phyloP scores from a whole-genome alignment of 1,140 invertebrate genomes.

The Pteromalus puparum region DNA sequence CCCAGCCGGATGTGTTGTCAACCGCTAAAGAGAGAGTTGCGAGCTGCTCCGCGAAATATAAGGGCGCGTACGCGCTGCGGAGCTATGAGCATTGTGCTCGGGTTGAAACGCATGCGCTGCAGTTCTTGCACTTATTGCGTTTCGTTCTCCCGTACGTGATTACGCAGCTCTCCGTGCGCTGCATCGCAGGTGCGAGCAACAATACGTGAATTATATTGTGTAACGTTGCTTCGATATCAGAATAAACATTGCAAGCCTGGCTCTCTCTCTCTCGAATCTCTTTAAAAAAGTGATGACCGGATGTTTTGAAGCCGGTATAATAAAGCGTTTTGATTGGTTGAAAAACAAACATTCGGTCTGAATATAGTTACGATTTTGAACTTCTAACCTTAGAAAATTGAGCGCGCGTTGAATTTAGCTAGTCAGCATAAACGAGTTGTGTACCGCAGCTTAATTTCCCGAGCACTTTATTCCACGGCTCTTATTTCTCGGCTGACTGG shows the following conservation, averaged over 20 bases:
- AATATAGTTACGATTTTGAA: no score
- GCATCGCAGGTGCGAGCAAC: no score
- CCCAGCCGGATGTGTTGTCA: conserved; percentile 5
- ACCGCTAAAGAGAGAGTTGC: conserved; percentile 7
- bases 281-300: no score
- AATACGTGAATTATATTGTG: no score
- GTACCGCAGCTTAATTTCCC: neutral
- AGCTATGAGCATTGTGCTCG: neutral
- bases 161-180: neutral
- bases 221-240: no score
- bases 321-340: no score
- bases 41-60: neutral
- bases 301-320: no score
- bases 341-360: no score
- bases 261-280: no score
- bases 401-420: no score
- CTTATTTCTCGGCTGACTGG: neutral
- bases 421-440: neutral
- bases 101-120: neutral
- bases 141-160: neutral
- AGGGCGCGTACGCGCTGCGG: neutral
- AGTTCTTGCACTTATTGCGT: neutral
- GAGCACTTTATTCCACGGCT: neutral
- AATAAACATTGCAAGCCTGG: neutral
- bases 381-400: no score